Evolutionary conservation across 2,797 vertebrate genomes (phyloP).

Genomic region (Erithacus rubecula): DNA sequence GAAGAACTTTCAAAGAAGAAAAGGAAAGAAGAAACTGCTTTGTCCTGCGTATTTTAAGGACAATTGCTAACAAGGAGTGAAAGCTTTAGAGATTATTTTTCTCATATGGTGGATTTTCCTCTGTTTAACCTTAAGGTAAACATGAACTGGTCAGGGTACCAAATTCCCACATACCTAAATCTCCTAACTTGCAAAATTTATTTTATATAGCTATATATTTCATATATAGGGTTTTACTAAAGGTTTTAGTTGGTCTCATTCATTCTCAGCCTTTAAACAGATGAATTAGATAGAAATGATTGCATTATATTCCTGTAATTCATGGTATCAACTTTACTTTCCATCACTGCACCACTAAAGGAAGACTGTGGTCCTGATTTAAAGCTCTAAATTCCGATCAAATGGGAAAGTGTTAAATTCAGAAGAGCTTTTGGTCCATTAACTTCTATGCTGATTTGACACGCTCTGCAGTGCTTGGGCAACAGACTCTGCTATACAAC

Average conservation of each 20-base stretch:
- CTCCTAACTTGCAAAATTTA: not conserved
- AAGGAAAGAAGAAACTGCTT: not conserved
- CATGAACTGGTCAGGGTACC: not conserved
- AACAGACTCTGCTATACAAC: constrained; percentile 68
- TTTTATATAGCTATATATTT: not conserved
- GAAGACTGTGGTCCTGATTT: constrained; percentile 15
- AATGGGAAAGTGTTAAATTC: constrained; percentile 75
- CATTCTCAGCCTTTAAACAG: not conserved
- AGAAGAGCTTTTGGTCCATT: constrained; percentile 74
- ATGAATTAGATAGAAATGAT: not conserved
- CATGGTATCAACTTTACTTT: not conserved
- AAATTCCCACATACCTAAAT: not conserved
- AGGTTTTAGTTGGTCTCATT: not conserved
- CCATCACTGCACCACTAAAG: not conserved
- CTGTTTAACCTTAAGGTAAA: not conserved
- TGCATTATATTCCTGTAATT: not conserved
- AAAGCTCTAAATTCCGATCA: constrained; percentile 71
- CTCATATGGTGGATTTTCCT: not conserved
- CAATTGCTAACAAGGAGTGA: not conserved
- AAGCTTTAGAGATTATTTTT: not conserved
- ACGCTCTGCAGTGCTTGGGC: constrained; percentile 67
- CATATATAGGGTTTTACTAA: not conserved
- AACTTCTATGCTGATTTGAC: constrained; percentile 76
- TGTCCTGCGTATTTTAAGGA: not conserved
- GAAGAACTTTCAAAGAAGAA: not conserved